phyloP scores from a whole-genome alignment of 2,888 invertebrate species.

The Bellardia bayeri region DNA sequence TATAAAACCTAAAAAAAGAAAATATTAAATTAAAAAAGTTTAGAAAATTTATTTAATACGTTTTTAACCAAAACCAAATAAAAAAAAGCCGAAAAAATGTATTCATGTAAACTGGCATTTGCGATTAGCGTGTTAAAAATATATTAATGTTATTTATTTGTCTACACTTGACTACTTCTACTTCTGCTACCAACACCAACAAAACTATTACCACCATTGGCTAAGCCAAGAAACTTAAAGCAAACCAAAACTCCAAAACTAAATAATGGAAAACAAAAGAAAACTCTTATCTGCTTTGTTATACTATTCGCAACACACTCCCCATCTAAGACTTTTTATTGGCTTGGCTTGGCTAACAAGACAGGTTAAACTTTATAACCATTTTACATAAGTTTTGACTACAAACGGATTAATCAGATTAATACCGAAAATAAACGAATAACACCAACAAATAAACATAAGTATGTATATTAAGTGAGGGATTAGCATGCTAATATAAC shows the following conservation, averaged over 20 bases:
- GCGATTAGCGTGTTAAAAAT: constrained; percentile 72
- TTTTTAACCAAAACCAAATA: constrained; percentile 46
- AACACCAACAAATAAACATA: background rate
- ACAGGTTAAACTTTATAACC: constrained; percentile 44
- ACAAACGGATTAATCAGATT: constrained; percentile 72
- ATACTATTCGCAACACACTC: constrained; percentile 5
- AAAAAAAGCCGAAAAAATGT: constrained; percentile 4
- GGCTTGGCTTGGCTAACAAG: constrained; percentile 32
- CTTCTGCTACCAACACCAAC: background rate
- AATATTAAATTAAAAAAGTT: constrained; percentile 62
- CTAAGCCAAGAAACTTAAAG: constrained; percentile 4
- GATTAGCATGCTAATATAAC: constrained; percentile 60
- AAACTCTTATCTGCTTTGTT: constrained; percentile 45
- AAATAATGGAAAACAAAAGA: constrained; percentile 36
- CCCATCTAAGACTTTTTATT: background rate
- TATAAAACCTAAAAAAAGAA: background rate
- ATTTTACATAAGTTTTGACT: constrained; percentile 55
- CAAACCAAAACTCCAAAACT: constrained; percentile 15
- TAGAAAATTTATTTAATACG: constrained; percentile 55
- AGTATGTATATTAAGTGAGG: constrained; percentile 23
- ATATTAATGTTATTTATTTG: constrained; percentile 69
- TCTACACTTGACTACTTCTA: constrained; percentile 66
- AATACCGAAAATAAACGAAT: constrained; percentile 47
- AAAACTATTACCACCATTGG: background rate
- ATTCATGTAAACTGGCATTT: constrained; percentile 55